Conservation (phyloP, 2,888 invertebrate genomes). For the Muscina levida region DNA sequence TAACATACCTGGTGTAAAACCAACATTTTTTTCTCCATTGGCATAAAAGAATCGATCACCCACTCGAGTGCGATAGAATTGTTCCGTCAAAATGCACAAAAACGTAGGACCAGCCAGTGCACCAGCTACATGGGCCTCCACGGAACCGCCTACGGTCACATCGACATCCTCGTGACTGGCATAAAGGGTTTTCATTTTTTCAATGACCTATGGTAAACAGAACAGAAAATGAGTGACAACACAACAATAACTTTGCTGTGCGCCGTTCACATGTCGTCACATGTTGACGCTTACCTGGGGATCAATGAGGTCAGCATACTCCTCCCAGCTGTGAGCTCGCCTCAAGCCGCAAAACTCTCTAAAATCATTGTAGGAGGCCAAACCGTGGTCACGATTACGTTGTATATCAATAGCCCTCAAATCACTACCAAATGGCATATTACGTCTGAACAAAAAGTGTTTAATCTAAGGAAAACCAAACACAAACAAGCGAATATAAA, state of each 20-base stretch:
- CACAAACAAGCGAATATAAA: too few relatives aligned
- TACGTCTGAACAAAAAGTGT: conserved; percentile 85
- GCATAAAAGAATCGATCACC: conserved; percentile 94
- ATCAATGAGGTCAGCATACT: conserved; percentile 85
- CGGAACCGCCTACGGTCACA: conserved; percentile 90
- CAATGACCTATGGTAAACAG: conserved; percentile 80
- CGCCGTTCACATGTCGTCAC: too few relatives aligned
- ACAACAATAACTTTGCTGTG: too few relatives aligned
- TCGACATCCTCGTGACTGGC: conserved; percentile 90
- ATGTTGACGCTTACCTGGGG: conserved; percentile 81
- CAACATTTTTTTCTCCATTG: conserved; percentile 83
- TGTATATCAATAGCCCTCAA: conserved; percentile 91
- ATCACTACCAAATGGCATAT: conserved; percentile 88
- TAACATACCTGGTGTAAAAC: conserved; percentile 82
- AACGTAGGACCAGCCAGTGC: conserved; percentile 92
- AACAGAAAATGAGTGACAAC: too few relatives aligned
- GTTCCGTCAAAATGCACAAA: conserved; percentile 91
- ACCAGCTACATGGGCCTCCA: conserved; percentile 88
- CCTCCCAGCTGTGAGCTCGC: conserved; percentile 85
- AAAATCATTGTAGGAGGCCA: conserved; percentile 89
- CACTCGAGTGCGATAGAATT: conserved; percentile 91
- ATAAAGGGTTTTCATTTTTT: conserved; percentile 84
- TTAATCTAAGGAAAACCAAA: conserved; percentile 83
- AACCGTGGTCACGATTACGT: conserved; percentile 91
- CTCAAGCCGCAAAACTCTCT: conserved; percentile 88